Evolutionary conservation across 1,140 invertebrate genomes (phyloP).

Genomic region (Lucilia cuprina): DNA sequence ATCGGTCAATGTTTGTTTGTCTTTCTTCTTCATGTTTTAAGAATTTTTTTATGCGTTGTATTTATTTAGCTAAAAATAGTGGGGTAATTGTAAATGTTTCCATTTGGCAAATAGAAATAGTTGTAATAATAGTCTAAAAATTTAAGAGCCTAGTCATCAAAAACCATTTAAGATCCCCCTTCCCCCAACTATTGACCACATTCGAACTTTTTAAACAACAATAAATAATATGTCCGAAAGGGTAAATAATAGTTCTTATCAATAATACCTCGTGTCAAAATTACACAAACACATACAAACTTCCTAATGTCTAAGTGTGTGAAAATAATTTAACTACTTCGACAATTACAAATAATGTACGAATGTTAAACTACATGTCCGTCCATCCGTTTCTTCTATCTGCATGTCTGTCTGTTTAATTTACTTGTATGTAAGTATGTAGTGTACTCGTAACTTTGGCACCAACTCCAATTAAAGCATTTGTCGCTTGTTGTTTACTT

Average conservation of each 20-base stretch:
- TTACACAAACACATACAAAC: background rate
- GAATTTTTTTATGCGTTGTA: background rate
- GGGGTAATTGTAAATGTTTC: background rate
- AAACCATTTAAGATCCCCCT: too few relatives aligned
- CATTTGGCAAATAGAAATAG: background rate
- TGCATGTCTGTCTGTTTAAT: background rate
- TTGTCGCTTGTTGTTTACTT: conserved; percentile 26
- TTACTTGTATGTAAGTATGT: too few relatives aligned
- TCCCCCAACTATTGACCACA: too few relatives aligned
- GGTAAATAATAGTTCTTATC: background rate
- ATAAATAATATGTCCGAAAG: too few relatives aligned
- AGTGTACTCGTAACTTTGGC: conserved; percentile 17
- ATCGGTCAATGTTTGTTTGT: conserved; percentile 11
- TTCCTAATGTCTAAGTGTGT: background rate
- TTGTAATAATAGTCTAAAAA: too few relatives aligned
- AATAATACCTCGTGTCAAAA: background rate
- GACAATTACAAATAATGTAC: background rate
- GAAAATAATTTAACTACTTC: background rate
- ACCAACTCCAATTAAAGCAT: conserved; percentile 32
- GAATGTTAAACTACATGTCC: background rate
- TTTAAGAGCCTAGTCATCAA: too few relatives aligned
- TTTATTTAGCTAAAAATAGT: background rate
- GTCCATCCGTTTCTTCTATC: background rate
- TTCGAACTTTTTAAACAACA: too few relatives aligned
- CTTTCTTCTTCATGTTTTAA: too few relatives aligned